phyloP scores from a whole-genome alignment of 37 sponge, comb jelly and placozoan species.

The Chondrosia reniformis region DNA sequence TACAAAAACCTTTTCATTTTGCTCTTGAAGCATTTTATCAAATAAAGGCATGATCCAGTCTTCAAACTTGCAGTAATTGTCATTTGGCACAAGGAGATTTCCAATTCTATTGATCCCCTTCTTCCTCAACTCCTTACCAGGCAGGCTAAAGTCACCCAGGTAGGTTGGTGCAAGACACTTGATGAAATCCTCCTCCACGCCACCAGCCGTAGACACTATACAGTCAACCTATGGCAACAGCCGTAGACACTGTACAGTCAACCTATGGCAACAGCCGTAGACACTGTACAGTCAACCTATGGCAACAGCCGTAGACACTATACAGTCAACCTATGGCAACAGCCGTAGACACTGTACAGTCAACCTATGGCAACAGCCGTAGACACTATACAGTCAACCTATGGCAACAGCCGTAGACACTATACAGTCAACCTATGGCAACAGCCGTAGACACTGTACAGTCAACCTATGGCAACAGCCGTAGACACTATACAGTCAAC shows the following conservation, averaged over 20 bases:
- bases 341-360: too few species aligned
- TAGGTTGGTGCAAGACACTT: constrained; percentile 90
- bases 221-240: constrained; percentile 76
- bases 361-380: too few species aligned
- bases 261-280: too few species aligned
- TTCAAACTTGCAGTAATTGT: constrained; percentile 95
- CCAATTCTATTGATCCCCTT: constrained; percentile 95
- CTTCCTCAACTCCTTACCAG: constrained; percentile 67
- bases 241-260: not conserved
- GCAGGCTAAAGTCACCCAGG: constrained; percentile 83
- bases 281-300: too few species aligned
- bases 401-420: too few species aligned
- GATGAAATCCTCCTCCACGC: constrained; percentile 97
- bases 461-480: too few species aligned
- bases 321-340: too few species aligned
- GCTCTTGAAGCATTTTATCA: constrained; percentile 77
- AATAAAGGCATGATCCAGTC: constrained; percentile 91
- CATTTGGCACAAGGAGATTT: constrained; percentile 91
- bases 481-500: too few species aligned
- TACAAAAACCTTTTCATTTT: constrained; percentile 58
- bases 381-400: too few species aligned
- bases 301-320: too few species aligned
- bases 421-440: too few species aligned
- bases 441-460: too few species aligned
- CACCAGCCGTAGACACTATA: constrained; percentile 94